Base-by-base conservation (phyloP, 2,888 invertebrate species). In the Drosophila lutescens region DNA sequence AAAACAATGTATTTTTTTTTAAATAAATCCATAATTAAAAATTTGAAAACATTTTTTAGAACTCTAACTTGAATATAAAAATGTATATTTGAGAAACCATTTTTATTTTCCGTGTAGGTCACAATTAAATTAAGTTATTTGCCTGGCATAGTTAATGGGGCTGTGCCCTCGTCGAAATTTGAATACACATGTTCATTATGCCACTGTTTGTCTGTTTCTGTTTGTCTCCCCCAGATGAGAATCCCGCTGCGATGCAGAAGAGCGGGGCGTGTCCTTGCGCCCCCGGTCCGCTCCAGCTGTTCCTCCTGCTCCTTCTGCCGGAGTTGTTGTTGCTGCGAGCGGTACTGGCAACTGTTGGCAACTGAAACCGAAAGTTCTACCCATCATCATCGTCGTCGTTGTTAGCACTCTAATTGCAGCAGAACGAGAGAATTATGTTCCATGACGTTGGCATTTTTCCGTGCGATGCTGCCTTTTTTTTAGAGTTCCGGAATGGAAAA, bases 231-330 rank as follows among this genome's bases (percentile, higher is more conserved):
- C 10, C 65, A 96, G 96, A 96, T 88, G 96, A 97, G 91, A 96
- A 96, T 91, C 97, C 97, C 86, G 97, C 97, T 67, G 97, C 97
- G 44, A 97, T 97, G 96, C 97, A 97, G 92, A 96, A 96, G 89
- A 97, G 96, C 73, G 71, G 92, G 94, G 95, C 86, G 51, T 62
- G 12, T 41, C 41, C 32, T 71, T 55, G 55, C 68, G 50, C 72
- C 61, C 47, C 53, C 57, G 44, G 59, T 53, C 66, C 70, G 55
- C 63, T 62, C 44, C 66, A 60, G 59, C 65, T 68, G 40, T 44
- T 55, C 46, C 54, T 20, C 44, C 65, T 68, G 40, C 47, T 55
- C 46, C 55, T 23, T 49, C 65, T 68, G 40, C 74, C 61, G 46
- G 55, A 34, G 38, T 30, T 59, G 36, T 49, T 51, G 32, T 12